These are phyloP conservation scores for Micrasema minimum DNA, from an alignment of 1,140 invertebrate species.

Conservation along the genomic window DNA sequence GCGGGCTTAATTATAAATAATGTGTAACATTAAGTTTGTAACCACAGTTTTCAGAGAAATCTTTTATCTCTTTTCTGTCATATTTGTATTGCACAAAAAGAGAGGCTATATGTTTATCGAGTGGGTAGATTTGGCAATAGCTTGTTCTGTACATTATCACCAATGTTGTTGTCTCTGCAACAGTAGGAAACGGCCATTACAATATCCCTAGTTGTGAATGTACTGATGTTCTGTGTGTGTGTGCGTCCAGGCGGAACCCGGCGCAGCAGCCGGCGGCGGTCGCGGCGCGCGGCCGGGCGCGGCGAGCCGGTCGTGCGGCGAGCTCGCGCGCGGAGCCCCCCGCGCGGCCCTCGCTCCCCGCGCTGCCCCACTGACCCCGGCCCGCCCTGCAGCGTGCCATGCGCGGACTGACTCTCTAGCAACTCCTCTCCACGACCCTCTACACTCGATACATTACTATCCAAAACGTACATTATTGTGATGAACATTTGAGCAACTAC, in stretches of 20 bases:
- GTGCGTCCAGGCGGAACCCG: constrained; percentile 57
- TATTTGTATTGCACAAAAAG: no score
- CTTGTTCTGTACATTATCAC: no score
- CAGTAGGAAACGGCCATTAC: no score
- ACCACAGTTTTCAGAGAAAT: no score
- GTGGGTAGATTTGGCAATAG: no score
- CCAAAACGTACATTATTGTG: constrained; percentile 8
- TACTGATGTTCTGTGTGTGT: no score
- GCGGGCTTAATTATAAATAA: no score
- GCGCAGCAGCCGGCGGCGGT: constrained; percentile 62
- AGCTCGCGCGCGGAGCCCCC: constrained; percentile 32
- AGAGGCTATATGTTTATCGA: no score
- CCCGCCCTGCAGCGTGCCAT: constrained; percentile 28
- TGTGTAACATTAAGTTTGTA: no score
- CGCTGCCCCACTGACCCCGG: constrained; percentile 19
- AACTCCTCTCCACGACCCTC: neutral
- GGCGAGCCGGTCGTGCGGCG: constrained; percentile 32
- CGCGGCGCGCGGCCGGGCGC: constrained; percentile 57
- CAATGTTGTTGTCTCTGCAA: no score
- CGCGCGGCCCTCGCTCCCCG: constrained; percentile 59
- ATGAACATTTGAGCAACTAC: constrained; percentile 5
- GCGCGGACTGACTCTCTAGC: constrained; percentile 33
- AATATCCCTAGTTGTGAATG: no score
- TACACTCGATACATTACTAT: neutral
- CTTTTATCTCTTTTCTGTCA: no score